Conservation (phyloP, 2,888 invertebrate species). For the Drosophila algonquin region DNA sequence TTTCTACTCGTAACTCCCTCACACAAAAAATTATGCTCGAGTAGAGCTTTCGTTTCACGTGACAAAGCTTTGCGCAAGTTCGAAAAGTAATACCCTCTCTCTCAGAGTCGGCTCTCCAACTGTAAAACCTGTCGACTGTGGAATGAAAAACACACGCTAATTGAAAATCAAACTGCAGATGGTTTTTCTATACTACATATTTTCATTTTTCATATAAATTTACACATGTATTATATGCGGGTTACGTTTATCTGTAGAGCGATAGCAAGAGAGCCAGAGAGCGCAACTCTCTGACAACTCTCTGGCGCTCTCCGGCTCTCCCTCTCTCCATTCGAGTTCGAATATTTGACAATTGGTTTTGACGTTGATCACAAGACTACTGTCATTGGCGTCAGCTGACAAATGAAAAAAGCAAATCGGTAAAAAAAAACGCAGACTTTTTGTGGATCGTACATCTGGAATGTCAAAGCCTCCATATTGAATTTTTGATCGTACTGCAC, state of each 20-base stretch:
- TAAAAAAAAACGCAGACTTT: conserved; percentile 39
- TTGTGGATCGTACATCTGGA: conserved; percentile 2
- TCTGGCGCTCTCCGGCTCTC: conserved; percentile 24
- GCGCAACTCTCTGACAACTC: conserved; percentile 12
- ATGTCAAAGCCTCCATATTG: conserved; percentile 34
- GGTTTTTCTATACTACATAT: neutral
- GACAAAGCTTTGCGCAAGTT: conserved; percentile 71
- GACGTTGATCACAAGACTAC: conserved; percentile 80
- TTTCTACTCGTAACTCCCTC: conserved; percentile 32
- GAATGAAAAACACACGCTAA: conserved; percentile 6
- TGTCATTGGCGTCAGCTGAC: conserved; percentile 80
- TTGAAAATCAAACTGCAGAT: conserved; percentile 22
- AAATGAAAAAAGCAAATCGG: conserved; percentile 45
- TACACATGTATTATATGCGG: conserved; percentile 39
- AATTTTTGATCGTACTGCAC: neutral
- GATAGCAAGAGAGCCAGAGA: conserved; percentile 8
- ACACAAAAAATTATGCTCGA: conserved; percentile 26
- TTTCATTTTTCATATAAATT: neutral
- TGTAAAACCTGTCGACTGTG: conserved; percentile 37
- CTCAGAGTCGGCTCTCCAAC: conserved; percentile 19
- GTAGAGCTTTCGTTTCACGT: conserved; percentile 73
- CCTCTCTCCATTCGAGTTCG: conserved; percentile 69
- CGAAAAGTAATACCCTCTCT: conserved; percentile 52
- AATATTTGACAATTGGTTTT: conserved; percentile 75
- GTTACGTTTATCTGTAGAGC: conserved; percentile 41